phyloP scores from a whole-genome alignment of 2,888 invertebrate genomes.

The Scotopteryx bipunctaria region DNA sequence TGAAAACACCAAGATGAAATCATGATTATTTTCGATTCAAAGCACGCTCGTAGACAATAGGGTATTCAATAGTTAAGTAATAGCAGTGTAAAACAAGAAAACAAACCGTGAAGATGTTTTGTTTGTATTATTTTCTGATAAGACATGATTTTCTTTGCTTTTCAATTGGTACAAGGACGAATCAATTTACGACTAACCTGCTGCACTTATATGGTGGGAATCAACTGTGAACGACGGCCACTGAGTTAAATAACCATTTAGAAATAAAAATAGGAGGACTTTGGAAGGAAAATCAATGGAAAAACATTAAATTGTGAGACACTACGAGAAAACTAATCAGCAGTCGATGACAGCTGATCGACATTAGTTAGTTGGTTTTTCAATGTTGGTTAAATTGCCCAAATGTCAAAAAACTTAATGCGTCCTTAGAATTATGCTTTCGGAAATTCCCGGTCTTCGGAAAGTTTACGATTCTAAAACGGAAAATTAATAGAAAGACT shows the following conservation, averaged over 20 bases:
- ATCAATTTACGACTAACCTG: slow-evolving; percentile 51
- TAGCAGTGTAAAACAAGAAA: slow-evolving; percentile 38
- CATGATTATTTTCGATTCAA: slow-evolving; percentile 7
- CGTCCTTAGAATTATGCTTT: slow-evolving; percentile 3
- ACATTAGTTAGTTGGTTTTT: background rate
- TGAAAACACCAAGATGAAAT: background rate
- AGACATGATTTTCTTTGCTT: slow-evolving; percentile 44
- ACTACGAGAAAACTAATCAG: slow-evolving; percentile 37
- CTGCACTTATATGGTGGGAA: slow-evolving; percentile 25
- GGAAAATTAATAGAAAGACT: no score
- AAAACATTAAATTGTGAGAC: slow-evolving; percentile 31
- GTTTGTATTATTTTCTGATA: slow-evolving; percentile 68
- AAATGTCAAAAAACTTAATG: slow-evolving; percentile 3
- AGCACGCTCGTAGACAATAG: background rate
- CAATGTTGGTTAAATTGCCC: slow-evolving; percentile 8
- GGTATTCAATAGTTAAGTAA: slow-evolving; percentile 32
- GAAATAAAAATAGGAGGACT: slow-evolving; percentile 22
- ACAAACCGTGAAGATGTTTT: slow-evolving; percentile 54
- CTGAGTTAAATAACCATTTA: slow-evolving; percentile 40
- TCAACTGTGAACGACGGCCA: slow-evolving; percentile 24
- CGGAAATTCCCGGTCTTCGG: background rate
- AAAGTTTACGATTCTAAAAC: no score
- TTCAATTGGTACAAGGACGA: slow-evolving; percentile 51
- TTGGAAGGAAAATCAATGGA: slow-evolving; percentile 29
- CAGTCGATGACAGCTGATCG: slow-evolving; percentile 39